Percentiles rank a stretch among this genome's conserved stretches.
These are phyloP conservation scores for Tragelaphus strepsiceros DNA, from an alignment of 2,113 vertebrate species.

Conservation along the genomic window DNA sequence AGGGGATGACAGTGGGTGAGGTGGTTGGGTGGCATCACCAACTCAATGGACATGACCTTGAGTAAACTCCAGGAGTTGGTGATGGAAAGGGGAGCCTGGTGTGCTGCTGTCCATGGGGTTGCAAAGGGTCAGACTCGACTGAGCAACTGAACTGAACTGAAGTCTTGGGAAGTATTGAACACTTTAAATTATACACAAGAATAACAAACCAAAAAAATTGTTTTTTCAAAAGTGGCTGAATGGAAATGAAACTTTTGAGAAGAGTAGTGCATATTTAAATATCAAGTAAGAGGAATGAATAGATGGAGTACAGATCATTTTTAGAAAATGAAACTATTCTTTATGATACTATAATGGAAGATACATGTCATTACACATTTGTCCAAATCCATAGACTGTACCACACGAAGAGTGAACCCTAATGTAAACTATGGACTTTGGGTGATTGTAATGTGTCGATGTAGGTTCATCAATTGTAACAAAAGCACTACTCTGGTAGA, in stretches of 20 bases:
- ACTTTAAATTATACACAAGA: not conserved
- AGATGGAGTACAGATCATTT: not conserved
- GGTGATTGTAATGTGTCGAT: not conserved
- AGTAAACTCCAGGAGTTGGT: not conserved
- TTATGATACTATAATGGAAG: not conserved
- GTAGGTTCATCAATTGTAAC: not conserved
- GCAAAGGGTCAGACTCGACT: not conserved
- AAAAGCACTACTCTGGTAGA: not conserved
- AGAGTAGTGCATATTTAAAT: not conserved
- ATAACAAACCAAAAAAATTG: not conserved
- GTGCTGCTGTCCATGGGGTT: not conserved
- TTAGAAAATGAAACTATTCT: not conserved
- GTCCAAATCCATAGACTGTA: not conserved
- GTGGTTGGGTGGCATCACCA: not conserved
- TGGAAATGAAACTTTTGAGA: conserved; percentile 2
- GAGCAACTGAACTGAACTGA: not conserved
- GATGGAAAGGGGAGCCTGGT: not conserved
- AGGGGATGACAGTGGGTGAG: not conserved
- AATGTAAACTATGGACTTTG: not conserved
- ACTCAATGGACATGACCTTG: not conserved
- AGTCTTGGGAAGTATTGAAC: not conserved
- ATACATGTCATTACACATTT: not conserved
- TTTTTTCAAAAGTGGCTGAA: not conserved
- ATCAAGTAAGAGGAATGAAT: not conserved
- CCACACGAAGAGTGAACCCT: not conserved